Conservation (phyloP, 2,888 invertebrate genomes). For the Cephalotes varians region DNA sequence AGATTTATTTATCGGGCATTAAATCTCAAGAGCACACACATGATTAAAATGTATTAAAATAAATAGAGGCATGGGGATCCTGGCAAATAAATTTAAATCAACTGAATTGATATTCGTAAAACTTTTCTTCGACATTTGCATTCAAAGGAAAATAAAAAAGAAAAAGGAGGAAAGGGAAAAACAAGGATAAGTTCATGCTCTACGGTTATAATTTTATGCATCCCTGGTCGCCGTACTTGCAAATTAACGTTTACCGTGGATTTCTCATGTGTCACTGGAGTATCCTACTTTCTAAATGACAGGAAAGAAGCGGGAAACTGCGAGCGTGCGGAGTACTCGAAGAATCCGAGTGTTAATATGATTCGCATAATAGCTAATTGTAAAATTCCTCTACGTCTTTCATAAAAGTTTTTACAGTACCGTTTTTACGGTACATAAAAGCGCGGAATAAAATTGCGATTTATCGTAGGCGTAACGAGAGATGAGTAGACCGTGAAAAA, state of each 20-base stretch:
- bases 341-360: neutral
- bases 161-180: neutral
- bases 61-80: neutral
- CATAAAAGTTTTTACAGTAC: neutral
- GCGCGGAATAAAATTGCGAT: constrained; percentile 13
- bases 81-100: neutral
- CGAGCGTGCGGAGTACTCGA: neutral
- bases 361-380: neutral
- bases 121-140: neutral
- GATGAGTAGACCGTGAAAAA: neutral
- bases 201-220: constrained; percentile 16
- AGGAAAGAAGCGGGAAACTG: constrained; percentile 7
- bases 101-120: neutral
- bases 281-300: constrained; percentile 33
- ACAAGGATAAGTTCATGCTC: neutral
- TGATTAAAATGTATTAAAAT: neutral
- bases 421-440: neutral
- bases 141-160: neutral
- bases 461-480: neutral
- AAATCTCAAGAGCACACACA: neutral
- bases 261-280: constrained; percentile 34
- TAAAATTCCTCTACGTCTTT: neutral
- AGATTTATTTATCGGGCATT: neutral
- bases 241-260: constrained; percentile 25
- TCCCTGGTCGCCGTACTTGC: neutral